Conservation (phyloP, 2,797 vertebrate genomes). For the Craterocephalus amniculus region DNA sequence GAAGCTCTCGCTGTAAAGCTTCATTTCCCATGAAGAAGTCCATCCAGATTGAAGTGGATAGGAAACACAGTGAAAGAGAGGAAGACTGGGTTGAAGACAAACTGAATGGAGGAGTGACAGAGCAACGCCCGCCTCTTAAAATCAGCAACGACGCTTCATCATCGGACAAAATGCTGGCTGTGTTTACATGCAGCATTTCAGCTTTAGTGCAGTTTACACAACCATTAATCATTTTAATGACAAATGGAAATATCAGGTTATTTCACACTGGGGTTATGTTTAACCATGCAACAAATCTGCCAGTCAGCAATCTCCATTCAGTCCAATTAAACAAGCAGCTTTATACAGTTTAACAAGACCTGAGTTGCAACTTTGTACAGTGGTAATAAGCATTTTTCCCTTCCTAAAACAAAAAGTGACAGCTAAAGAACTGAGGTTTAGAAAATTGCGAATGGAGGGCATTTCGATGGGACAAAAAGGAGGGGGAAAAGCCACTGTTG, state of each 20-base stretch:
- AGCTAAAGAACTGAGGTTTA: not conserved
- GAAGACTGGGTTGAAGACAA: constrained; percentile 17
- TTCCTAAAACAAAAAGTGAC: constrained; percentile 7
- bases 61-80: constrained; percentile 26
- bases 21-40: constrained; percentile 59
- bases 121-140: constrained; percentile 12
- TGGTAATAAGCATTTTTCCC: constrained; percentile 12
- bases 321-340: constrained; percentile 10
- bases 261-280: not conserved
- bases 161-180: constrained; percentile 13
- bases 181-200: constrained; percentile 32
- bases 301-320: not conserved
- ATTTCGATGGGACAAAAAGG: not conserved
- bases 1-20: constrained; percentile 65
- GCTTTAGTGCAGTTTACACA: constrained; percentile 5
- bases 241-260: not conserved
- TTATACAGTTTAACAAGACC: constrained; percentile 22
- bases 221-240: not conserved
- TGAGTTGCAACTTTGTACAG: constrained; percentile 6
- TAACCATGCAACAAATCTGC: constrained; percentile 1
- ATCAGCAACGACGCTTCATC: not conserved
- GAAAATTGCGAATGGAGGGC: not conserved
- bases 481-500: not conserved
- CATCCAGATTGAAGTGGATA: constrained; percentile 47
- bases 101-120: constrained; percentile 16